Evolutionary conservation across 2,888 invertebrate species (phyloP), one percentile per base, ranked within the genome.

Genomic region (Chymomyza caudatula): DNA sequence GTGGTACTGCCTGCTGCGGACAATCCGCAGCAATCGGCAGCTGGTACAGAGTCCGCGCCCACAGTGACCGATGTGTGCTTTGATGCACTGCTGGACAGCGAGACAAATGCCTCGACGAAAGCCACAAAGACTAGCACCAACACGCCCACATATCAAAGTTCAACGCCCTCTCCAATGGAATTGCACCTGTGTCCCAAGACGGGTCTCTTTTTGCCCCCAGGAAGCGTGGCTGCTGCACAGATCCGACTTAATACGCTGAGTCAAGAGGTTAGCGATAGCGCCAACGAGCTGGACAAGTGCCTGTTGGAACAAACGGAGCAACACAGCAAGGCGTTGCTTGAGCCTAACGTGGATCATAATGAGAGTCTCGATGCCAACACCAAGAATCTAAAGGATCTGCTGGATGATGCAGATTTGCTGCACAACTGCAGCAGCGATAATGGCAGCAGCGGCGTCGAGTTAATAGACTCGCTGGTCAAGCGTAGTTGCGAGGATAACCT

Each of bases 401-500:
- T 90, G 3, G 90, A 90, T 54, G 89, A 89, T 62, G 89, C 89
- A 4, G 89, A 90, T 63, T 75, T 90, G 42, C 63, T 90, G 37
- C 89, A 89, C 56, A 86, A 89, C 52, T 90, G 90, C 70, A 82
- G 72, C 55, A 86, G 85, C 52, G 88, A 89, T 43, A 92, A 93
- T 74, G 89, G 88, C 19, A 90, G 89, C 76, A 88, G 80, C 56
- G 90, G 89, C 4, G 88, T 88, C 2, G 93, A 92, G 51, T 87
- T 93, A 63, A 90, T 93, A 1, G 93, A 93, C 78, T 93, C 93
- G 1, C 89, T 93, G 54, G 93, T 93, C 3, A 92, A 93, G 78
- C 92, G 92, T 67, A 93, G 93, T 62, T 93, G 93, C 85, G 93
- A 93, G 81, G 93, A 93, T 80, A 92, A 93, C 82, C 92, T 93